These are phyloP conservation scores for Ammodramus savannarum DNA, from an alignment of 2,113 vertebrate genomes.

Conservation along the genomic window DNA sequence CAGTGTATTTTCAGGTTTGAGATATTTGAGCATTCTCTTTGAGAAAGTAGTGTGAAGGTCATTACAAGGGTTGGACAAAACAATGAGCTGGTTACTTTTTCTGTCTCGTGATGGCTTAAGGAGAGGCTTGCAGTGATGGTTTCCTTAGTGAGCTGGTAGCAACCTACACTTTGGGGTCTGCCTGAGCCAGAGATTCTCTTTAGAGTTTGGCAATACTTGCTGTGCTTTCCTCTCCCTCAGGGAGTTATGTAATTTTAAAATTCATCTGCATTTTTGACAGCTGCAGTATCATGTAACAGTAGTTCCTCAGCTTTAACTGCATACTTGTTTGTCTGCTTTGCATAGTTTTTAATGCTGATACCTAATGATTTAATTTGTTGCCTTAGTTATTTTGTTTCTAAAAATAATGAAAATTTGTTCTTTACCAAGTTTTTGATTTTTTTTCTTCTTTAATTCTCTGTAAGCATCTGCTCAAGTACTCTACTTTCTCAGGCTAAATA, in stretches of 20 bases:
- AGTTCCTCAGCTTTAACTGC: background rate
- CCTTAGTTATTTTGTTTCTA: background rate
- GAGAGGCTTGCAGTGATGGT: background rate
- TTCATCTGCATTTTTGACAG: background rate
- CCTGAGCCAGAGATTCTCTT: background rate
- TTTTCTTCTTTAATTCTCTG: background rate
- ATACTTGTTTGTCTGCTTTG: background rate
- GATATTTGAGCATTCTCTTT: background rate
- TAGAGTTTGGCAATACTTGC: background rate
- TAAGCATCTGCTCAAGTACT: background rate
- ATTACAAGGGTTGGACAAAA: background rate
- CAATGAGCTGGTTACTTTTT: background rate
- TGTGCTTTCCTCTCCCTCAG: background rate
- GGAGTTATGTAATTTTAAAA: background rate
- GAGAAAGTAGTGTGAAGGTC: background rate
- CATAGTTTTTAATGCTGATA: background rate
- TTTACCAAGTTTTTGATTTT: background rate
- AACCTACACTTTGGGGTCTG: background rate
- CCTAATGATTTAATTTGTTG: background rate
- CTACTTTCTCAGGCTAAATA: background rate
- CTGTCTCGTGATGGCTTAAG: background rate
- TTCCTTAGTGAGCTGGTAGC: background rate
- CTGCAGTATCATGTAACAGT: background rate
- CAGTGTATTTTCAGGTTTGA: background rate
- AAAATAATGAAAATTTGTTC: background rate